Conservation (phyloP, 2,888 invertebrate genomes). For the Calliphora vomitoria region DNA sequence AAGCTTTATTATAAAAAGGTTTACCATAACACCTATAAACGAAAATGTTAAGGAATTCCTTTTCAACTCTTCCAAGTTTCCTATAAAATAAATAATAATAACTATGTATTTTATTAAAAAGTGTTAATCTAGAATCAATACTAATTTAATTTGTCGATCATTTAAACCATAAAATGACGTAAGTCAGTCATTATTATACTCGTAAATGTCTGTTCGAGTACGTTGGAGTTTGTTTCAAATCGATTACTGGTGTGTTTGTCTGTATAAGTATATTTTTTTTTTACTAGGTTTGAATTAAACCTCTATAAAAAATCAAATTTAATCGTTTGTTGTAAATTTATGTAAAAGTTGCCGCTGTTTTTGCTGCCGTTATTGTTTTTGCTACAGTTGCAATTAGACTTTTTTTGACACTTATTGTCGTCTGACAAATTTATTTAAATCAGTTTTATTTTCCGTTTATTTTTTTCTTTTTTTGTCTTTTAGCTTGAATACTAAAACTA, state of each 20-base stretch:
- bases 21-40: no score
- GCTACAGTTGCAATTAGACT: slow-evolving; percentile 42
- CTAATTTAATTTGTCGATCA: no score
- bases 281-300: slow-evolving; percentile 23
- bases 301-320: slow-evolving; percentile 37
- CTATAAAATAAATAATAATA: no score
- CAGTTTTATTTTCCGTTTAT: slow-evolving; percentile 34
- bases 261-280: neutral
- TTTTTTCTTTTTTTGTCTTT: neutral
- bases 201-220: neutral
- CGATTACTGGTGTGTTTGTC: neutral
- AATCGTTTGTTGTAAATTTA: slow-evolving; percentile 28
- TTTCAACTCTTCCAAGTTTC: no score
- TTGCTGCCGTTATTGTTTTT: neutral
- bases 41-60: no score
- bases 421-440: slow-evolving; percentile 74
- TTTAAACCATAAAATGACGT: no score
- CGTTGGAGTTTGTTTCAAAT: neutral
- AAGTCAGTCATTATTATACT: no score
- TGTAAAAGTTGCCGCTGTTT: slow-evolving; percentile 19
- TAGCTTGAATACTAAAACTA: slow-evolving; percentile 19
- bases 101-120: no score
- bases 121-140: no score
- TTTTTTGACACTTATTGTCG: slow-evolving; percentile 74
- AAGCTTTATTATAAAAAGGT: no score